Evolutionary conservation across 2,888 invertebrate genomes (phyloP).

Genomic region (Colletes collaris): DNA sequence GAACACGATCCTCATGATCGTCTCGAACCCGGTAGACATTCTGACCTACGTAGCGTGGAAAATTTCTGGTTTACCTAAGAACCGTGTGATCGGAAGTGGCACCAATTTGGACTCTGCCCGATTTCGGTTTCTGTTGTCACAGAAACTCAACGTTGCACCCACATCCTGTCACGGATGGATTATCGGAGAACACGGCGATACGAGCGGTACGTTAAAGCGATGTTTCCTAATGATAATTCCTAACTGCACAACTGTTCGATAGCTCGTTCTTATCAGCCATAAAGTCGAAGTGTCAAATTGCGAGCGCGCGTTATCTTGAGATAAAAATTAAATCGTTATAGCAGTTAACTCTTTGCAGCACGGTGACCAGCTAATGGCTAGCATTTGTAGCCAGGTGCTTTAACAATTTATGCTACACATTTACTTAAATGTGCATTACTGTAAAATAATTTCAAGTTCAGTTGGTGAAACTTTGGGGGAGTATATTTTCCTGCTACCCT

Average conservation of each 20-base stretch:
- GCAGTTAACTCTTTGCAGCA: no score
- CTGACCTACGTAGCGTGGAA: conserved; percentile 98
- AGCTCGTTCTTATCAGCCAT: no score
- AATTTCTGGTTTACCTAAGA: conserved; percentile 93
- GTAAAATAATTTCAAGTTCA: no score
- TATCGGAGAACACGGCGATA: conserved; percentile 97
- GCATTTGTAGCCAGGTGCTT: no score
- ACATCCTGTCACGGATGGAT: conserved; percentile 96
- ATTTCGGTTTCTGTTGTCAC: conserved; percentile 94
- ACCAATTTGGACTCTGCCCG: conserved; percentile 96
- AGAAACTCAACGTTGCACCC: conserved; percentile 91
- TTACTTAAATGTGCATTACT: no score
- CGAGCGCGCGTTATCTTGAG: conserved; percentile 2
- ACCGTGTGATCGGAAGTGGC: conserved; percentile 95
- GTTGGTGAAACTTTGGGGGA: no score
- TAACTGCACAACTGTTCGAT: background rate
- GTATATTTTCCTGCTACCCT: no score
- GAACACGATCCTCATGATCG: conserved; percentile 92
- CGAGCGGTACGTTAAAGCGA: conserved; percentile 86
- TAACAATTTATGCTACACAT: no score
- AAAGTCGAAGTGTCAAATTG: background rate
- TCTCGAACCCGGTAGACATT: conserved; percentile 96
- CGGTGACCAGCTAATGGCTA: no score
- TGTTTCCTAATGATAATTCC: background rate
- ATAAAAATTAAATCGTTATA: background rate